phyloP scores from a whole-genome alignment of 2,888 invertebrate genomes.

The Sphaerophoria taeniata region DNA sequence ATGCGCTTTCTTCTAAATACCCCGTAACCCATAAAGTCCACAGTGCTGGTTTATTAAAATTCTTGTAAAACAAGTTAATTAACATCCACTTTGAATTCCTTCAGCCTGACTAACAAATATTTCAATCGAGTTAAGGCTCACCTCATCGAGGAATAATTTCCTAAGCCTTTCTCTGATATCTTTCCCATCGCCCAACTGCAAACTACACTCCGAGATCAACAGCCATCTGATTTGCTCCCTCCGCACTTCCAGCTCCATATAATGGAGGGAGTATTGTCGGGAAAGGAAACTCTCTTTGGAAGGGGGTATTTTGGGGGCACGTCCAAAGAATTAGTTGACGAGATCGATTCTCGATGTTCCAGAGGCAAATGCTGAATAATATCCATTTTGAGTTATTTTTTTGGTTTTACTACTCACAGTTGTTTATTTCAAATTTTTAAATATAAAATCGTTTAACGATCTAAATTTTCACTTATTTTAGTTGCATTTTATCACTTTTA shows the following conservation, averaged over 20 bases:
- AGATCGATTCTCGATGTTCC: conserved; percentile 81
- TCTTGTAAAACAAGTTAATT: too few species aligned
- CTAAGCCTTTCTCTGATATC: conserved; percentile 82
- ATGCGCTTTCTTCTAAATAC: too few species aligned
- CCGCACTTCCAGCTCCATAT: conserved; percentile 82
- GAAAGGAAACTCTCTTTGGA: conserved; percentile 82
- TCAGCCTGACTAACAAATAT: too few species aligned
- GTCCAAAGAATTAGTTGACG: conserved; percentile 80
- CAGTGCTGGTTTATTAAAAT: too few species aligned
- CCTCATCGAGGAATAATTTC: conserved; percentile 81
- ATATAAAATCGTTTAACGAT: conserved; percentile 47
- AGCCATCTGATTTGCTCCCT: conserved; percentile 83
- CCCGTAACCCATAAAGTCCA: too few species aligned
- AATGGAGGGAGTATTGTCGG: conserved; percentile 81
- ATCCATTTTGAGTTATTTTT: conserved; percentile 44
- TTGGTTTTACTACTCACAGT: conserved; percentile 19
- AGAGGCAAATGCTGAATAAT: conserved; percentile 44
- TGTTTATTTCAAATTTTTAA: background rate
- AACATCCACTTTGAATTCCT: too few species aligned
- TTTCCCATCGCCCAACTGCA: conserved; percentile 82
- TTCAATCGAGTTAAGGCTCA: conserved; percentile 76
- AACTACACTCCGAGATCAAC: conserved; percentile 83
- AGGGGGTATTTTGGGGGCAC: conserved; percentile 79
- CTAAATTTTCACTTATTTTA: conserved; percentile 27
- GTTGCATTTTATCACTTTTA: too few species aligned